These are phyloP conservation scores for Dicrurus megarhynchus DNA, from an alignment of 2,113 vertebrate species.

Conservation along the genomic window DNA sequence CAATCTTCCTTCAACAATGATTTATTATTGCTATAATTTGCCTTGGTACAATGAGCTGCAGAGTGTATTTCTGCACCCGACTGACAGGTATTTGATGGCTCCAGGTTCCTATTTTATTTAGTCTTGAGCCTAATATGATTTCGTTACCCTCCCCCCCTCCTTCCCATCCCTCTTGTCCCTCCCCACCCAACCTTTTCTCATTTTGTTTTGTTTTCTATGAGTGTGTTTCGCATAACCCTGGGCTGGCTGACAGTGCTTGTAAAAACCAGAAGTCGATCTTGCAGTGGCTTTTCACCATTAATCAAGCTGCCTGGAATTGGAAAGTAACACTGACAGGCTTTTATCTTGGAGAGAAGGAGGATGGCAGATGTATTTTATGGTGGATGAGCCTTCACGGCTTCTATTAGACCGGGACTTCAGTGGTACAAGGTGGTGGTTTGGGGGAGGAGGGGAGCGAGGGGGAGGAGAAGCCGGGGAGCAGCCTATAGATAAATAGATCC, in stretches of 20 bases:
- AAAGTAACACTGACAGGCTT: constrained; percentile 77
- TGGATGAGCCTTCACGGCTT: constrained; percentile 62
- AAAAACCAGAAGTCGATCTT: constrained; percentile 76
- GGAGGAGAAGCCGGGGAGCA: constrained; percentile 61
- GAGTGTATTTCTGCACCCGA: constrained; percentile 23
- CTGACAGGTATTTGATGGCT: constrained; percentile 59
- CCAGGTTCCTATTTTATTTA: constrained; percentile 65
- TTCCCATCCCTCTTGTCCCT: background rate
- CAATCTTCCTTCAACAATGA: constrained; percentile 75
- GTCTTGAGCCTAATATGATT: constrained; percentile 69
- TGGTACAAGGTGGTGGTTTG: constrained; percentile 48
- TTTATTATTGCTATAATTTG: constrained; percentile 78
- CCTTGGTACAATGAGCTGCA: constrained; percentile 63
- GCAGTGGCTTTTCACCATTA: constrained; percentile 78
- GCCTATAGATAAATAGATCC: constrained; percentile 77
- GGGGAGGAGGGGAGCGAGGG: constrained; percentile 44
- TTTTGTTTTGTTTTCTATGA: constrained; percentile 70
- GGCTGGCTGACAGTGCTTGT: constrained; percentile 72
- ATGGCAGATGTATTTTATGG: constrained; percentile 71
- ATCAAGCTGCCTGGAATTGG: constrained; percentile 79
- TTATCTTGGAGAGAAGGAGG: constrained; percentile 72
- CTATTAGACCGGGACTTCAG: constrained; percentile 48
- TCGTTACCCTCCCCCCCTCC: constrained; percentile 40
- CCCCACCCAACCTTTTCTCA: constrained; percentile 59
- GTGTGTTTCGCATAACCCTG: constrained; percentile 70